Evolutionary conservation across 2,113 vertebrate species (phyloP).

Genomic region (Dicentrarchus labrax): DNA sequence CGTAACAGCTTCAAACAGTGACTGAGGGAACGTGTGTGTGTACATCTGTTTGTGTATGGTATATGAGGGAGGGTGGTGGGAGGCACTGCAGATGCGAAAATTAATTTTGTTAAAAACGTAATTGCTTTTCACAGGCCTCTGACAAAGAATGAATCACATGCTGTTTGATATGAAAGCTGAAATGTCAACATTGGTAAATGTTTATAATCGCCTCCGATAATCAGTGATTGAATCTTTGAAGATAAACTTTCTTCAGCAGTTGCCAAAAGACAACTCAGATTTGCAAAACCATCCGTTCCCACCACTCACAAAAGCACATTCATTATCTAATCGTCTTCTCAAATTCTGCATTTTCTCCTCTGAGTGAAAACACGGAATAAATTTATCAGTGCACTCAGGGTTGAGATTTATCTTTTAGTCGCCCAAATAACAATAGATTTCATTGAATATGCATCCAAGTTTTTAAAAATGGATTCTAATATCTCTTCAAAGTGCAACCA

Average conservation of each 20-base stretch:
- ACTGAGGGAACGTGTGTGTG: slow-evolving; percentile 50
- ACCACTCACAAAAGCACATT: slow-evolving; percentile 34
- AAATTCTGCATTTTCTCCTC: slow-evolving; percentile 5
- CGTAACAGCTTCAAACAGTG: slow-evolving; percentile 64
- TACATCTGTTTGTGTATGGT: slow-evolving; percentile 17
- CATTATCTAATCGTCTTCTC: slow-evolving; percentile 23
- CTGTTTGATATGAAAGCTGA: slow-evolving; percentile 46
- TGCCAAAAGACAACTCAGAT: slow-evolving; percentile 34
- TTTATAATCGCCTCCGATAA: slow-evolving; percentile 31
- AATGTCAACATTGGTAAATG: slow-evolving; percentile 59
- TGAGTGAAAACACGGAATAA: background rate
- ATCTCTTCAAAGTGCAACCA: background rate
- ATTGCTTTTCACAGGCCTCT: slow-evolving; percentile 67
- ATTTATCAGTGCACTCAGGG: background rate
- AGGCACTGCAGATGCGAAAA: slow-evolving; percentile 39
- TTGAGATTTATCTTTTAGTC: background rate
- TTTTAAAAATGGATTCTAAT: background rate
- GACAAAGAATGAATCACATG: slow-evolving; percentile 34
- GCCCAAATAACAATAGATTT: background rate
- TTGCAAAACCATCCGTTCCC: slow-evolving; percentile 18
- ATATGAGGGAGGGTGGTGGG: background rate
- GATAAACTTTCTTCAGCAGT: slow-evolving; percentile 30
- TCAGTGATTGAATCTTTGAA: slow-evolving; percentile 51
- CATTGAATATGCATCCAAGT: background rate
- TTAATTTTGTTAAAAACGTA: slow-evolving; percentile 55